phyloP scores from a whole-genome alignment of 2,797 vertebrate species.

The Halcyon leucocephala region DNA sequence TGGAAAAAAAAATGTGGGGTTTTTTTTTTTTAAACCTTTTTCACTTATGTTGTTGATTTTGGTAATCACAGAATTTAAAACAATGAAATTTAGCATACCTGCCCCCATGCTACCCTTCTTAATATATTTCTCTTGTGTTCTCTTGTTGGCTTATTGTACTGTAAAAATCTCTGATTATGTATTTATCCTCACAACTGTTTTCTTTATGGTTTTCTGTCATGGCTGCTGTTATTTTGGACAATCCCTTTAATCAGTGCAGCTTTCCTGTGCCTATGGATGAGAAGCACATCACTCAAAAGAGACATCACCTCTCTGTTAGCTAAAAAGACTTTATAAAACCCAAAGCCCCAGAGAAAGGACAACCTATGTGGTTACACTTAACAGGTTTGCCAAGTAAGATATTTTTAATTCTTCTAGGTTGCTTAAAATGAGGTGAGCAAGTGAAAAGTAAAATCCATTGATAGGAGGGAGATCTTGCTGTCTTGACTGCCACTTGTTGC shows the following conservation, averaged over 20 bases:
- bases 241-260: background rate
- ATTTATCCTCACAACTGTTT: background rate
- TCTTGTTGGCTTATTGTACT: background rate
- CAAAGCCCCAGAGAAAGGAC: background rate
- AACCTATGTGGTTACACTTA: background rate
- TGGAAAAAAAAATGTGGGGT: background rate
- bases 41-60: background rate
- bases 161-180: background rate
- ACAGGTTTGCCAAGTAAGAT: background rate
- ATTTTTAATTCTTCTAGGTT: background rate
- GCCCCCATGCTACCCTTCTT: background rate
- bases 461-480: background rate
- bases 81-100: background rate
- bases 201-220: background rate
- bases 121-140: background rate
- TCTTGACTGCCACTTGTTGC: background rate
- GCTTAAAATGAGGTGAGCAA: background rate
- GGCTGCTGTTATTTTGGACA: background rate
- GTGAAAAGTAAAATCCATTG: background rate
- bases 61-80: background rate
- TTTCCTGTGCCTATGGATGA: background rate
- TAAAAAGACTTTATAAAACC: background rate
- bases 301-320: background rate
- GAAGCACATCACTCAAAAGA: background rate
- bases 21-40: background rate